Evolutionary conservation across 2,888 invertebrate species (phyloP), one percentile per base, ranked within the genome.

Genomic region (Coelogynopora nodosa): DNA sequence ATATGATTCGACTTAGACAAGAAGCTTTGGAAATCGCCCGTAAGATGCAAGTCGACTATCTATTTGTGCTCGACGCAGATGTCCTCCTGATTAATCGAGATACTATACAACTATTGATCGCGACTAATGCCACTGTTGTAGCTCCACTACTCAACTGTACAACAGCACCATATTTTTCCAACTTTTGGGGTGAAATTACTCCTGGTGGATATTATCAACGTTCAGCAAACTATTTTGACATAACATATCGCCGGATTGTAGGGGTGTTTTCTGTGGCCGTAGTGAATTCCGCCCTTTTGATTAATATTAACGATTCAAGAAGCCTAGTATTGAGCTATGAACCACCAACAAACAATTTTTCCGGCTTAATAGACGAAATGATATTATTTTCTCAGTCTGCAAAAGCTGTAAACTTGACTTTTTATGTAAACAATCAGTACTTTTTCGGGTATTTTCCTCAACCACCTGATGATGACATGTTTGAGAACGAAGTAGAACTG

Each of bases 151-250:
- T 98, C 31, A 93, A 94, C 86, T 95, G 97, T 0, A 90, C 90
- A 82, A 88, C 90, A 18, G 95, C 96, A 87, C 95, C 95, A 18
- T 92, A 95, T 67, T 98, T 97, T 91, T 96, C 96, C 26, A 98
- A 98, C 92, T 98, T 96, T 92, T 98, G 98, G 98, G 95, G 95
- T 89, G 97, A 95, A 0, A 97, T 98, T 1, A 30, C 81, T 10
- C 1, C 31, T 0, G 49, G 27, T 90, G 92, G 92, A 28, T 93
- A 97, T 88, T 96, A 95, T 90, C 95, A 94, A 88, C 93, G 97
- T 89, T 95, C 96, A 0, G 95, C 95, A 0, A 94, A 95, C 81
- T 98, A 98, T 91, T 94, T 94, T 89, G 94, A 94, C 0, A 95
- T 97, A 84, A 93, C 96, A 81, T 93, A 94, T 88, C 92, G 94